These are phyloP conservation scores for Epinephelus coioides DNA, from an alignment of 2,797 vertebrate genomes.

Conservation along the genomic window DNA sequence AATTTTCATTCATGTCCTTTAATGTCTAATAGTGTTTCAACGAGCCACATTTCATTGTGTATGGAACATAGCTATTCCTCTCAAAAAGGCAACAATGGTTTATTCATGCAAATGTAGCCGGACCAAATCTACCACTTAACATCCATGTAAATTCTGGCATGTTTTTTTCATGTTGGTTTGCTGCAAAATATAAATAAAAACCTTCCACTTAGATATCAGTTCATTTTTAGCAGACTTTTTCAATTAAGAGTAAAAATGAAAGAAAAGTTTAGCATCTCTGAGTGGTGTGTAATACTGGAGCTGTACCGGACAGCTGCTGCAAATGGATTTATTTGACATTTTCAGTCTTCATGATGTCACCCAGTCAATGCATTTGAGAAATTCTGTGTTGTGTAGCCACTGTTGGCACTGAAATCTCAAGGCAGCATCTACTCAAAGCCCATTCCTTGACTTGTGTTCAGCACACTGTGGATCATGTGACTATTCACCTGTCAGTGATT, in stretches of 20 bases:
- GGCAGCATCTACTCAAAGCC: constrained; percentile 34
- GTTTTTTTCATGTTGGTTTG: constrained; percentile 13
- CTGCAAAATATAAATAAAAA: constrained; percentile 31
- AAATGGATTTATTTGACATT: constrained; percentile 33
- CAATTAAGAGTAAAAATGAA: constrained; percentile 32
- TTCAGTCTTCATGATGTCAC: constrained; percentile 31
- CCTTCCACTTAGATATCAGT: constrained; percentile 58
- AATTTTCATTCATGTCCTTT: constrained; percentile 11
- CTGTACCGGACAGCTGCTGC: constrained; percentile 86
- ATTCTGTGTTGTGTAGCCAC: constrained; percentile 4
- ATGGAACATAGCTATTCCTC: constrained; percentile 50
- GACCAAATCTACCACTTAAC: constrained; percentile 32
- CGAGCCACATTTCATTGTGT: constrained; percentile 22
- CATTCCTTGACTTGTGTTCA: constrained; percentile 7
- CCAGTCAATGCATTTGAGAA: constrained; percentile 26
- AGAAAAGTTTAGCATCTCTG: constrained; percentile 32
- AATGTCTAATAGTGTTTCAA: constrained; percentile 18
- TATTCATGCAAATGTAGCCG: constrained; percentile 42
- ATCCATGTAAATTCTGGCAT: constrained; percentile 28
- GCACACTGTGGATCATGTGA: background rate
- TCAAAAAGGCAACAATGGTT: constrained; percentile 79
- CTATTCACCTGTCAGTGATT: constrained; percentile 11
- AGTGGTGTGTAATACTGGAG: constrained; percentile 43
- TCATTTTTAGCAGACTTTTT: constrained; percentile 31
- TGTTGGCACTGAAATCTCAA: constrained; percentile 44